Percentiles rank a stretch among this genome's conserved stretches.
Evolutionary conservation across 2,888 invertebrate species (phyloP).

Genomic region (Chydorus sphaericus): DNA sequence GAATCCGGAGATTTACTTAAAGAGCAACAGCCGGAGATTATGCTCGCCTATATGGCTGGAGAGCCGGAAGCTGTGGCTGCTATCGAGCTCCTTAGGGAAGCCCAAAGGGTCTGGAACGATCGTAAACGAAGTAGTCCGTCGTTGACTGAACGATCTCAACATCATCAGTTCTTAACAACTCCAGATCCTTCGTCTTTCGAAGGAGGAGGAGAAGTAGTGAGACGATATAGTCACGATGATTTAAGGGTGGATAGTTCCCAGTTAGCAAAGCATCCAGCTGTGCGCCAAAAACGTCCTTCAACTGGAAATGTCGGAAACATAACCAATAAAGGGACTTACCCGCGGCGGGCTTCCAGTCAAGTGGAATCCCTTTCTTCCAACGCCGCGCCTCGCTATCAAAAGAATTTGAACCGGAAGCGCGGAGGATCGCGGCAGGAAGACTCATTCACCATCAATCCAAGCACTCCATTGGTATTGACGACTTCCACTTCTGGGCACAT

Average conservation of each 20-base stretch:
- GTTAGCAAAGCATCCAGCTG: too few species aligned
- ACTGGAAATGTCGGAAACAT: not conserved
- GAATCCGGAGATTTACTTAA: not conserved
- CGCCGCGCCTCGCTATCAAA: not conserved
- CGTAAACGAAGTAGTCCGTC: not conserved
- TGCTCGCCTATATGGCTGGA: conserved; percentile 11
- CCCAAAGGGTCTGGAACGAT: conserved; percentile 9
- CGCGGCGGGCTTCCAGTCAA: conserved; percentile 6
- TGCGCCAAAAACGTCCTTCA: not conserved
- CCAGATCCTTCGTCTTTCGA: not conserved
- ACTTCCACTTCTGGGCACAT: not conserved
- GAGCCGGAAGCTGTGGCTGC: conserved; percentile 13
- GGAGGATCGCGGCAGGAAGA: not conserved
- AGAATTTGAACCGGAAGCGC: not conserved
- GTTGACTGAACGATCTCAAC: not conserved
- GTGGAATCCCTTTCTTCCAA: not conserved
- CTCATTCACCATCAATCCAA: not conserved
- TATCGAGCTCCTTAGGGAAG: conserved; percentile 13
- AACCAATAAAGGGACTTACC: not conserved
- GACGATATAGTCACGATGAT: conserved; percentile 14
- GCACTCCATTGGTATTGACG: not conserved
- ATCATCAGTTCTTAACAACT: not conserved
- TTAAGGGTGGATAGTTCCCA: conserved; percentile 2
- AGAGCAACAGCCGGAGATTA: conserved; percentile 9
- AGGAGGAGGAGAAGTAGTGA: not conserved